These are phyloP conservation scores for Drosophila obscura DNA, from an alignment of 1,140 invertebrate species.

Conservation along the genomic window DNA sequence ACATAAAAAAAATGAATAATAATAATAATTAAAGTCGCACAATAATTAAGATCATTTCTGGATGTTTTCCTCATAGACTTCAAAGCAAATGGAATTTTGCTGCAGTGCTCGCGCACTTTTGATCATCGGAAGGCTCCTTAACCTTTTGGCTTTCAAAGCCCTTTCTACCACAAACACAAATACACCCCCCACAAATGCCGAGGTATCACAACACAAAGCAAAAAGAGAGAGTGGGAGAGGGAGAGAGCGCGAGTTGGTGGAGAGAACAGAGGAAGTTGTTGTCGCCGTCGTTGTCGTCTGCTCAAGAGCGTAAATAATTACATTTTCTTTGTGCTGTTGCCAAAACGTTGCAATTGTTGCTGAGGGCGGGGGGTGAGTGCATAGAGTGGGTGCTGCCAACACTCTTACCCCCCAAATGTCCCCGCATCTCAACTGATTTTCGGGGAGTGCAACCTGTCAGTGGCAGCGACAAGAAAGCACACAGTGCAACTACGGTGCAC, in stretches of 20 bases:
- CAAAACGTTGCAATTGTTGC: constrained; percentile 75
- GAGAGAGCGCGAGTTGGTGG: background rate
- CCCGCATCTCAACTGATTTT: constrained; percentile 18
- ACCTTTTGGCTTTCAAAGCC: too few relatives aligned
- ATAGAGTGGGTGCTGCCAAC: constrained; percentile 7
- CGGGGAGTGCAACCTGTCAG: constrained; percentile 53
- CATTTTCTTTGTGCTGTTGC: constrained; percentile 80
- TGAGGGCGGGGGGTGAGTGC: background rate
- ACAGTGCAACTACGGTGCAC: constrained; percentile 53
- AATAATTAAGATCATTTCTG: too few relatives aligned
- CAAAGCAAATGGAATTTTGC: too few relatives aligned
- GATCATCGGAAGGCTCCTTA: too few relatives aligned
- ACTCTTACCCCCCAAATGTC: constrained; percentile 3
- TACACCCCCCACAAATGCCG: too few relatives aligned
- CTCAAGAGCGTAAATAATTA: constrained; percentile 81
- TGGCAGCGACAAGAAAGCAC: constrained; percentile 32
- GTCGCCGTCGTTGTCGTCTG: constrained; percentile 57
- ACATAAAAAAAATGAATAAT: too few relatives aligned
- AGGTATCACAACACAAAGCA: too few relatives aligned
- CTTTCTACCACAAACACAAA: too few relatives aligned
- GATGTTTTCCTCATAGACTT: too few relatives aligned
- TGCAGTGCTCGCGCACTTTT: too few relatives aligned
- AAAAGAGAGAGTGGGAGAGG: background rate
- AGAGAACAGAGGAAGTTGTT: constrained; percentile 38
- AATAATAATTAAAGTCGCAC: too few relatives aligned